Conservation (phyloP, 2,113 vertebrate species). For the Podiceps cristatus region DNA sequence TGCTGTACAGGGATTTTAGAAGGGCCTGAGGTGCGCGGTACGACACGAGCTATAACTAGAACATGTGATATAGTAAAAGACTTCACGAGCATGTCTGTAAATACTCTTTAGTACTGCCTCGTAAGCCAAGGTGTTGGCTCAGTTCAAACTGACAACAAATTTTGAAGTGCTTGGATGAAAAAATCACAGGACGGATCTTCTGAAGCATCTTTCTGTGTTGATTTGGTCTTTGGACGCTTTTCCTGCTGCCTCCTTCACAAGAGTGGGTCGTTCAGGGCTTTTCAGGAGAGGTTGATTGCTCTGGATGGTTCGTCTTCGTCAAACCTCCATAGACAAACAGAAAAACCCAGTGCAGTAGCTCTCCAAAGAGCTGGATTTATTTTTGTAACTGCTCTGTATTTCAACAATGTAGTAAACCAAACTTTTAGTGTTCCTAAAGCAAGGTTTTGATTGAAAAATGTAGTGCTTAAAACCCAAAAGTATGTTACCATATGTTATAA, state of each 20-base stretch:
- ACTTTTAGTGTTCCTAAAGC: neutral
- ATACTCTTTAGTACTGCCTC: neutral
- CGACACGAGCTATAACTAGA: neutral
- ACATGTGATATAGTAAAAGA: neutral
- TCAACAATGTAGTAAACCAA: slow-evolving; percentile 10
- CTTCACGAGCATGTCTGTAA: neutral
- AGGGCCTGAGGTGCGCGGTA: neutral
- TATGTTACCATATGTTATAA: slow-evolving; percentile 48
- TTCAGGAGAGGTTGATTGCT: neutral
- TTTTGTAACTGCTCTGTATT: neutral
- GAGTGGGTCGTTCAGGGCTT: neutral
- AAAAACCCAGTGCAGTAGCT: neutral
- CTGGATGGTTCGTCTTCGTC: neutral
- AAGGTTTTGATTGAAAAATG: slow-evolving; percentile 41
- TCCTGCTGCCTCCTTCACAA: neutral
- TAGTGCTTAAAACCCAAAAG: slow-evolving; percentile 22
- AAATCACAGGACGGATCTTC: neutral
- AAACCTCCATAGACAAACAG: neutral
- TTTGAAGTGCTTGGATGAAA: neutral
- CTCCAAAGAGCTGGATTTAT: neutral
- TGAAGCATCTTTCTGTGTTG: neutral
- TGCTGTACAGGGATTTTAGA: neutral
- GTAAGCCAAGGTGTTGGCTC: neutral
- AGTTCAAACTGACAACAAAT: neutral
- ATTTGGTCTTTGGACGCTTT: neutral